Evolutionary conservation across 1,140 invertebrate species (phyloP).

Genomic region (Geopemphigus sp.): DNA sequence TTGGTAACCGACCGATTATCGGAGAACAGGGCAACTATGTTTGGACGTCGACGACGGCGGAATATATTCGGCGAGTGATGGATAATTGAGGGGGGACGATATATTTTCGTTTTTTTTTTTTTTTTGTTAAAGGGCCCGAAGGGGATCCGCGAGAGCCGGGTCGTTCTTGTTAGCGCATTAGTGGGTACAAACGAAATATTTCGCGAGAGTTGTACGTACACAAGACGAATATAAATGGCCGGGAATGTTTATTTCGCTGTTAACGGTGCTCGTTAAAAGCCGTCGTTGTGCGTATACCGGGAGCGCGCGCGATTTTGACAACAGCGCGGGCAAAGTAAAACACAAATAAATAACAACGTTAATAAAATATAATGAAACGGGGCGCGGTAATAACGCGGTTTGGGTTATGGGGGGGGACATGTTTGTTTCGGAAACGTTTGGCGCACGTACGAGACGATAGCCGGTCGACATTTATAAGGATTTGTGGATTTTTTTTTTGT

Average conservation of each 20-base stretch:
- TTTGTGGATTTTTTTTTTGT: no score
- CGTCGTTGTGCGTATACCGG: no score
- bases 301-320: not conserved
- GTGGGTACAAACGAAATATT: conserved; percentile 34
- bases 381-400: not conserved
- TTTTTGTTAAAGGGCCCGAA: not conserved
- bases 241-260: conserved; percentile 23
- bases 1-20: no score
- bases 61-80: not conserved
- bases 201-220: not conserved
- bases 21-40: no score
- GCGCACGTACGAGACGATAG: no score
- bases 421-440: no score
- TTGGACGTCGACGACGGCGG: not conserved
- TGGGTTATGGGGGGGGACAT: no score
- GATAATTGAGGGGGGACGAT: conserved; percentile 21
- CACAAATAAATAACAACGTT: conserved; percentile 17
- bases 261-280: conserved; percentile 12
- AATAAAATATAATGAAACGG: not conserved
- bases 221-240: conserved; percentile 35
- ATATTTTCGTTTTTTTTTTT: no score
- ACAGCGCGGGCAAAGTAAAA: not conserved
- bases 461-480: no score
- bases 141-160: not conserved
- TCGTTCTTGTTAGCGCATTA: conserved; percentile 39